phyloP scores from a whole-genome alignment of 2,797 vertebrate species.

The Mallotus villosus region DNA sequence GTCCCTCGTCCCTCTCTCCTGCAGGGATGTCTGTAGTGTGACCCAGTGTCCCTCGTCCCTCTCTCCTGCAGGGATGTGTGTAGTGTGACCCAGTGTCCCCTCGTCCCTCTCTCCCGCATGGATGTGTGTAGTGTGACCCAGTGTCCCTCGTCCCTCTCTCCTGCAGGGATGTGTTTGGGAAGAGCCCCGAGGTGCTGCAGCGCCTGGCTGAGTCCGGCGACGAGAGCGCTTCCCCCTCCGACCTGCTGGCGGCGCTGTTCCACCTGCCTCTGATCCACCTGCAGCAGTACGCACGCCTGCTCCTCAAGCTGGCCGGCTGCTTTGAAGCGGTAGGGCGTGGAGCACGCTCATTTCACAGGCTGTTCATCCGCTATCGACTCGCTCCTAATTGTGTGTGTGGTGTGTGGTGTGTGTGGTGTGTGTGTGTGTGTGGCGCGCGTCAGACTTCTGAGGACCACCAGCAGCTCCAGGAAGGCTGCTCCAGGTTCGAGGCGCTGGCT shows the following conservation, averaged over 20 bases:
- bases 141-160: neutral
- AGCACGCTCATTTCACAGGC: neutral
- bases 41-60: neutral
- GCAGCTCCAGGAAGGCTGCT: conserved; percentile 87
- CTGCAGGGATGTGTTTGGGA: conserved; percentile 87
- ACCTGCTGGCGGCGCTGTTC: conserved; percentile 85
- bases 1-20: neutral
- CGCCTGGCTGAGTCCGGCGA: conserved; percentile 82
- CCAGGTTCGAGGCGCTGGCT: conserved; percentile 84
- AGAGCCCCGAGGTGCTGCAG: conserved; percentile 85
- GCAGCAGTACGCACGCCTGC: conserved; percentile 84
- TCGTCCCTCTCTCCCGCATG: conserved; percentile 54
- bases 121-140: conserved; percentile 68
- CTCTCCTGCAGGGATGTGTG: conserved; percentile 76
- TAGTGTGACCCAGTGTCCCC: too few relatives aligned
- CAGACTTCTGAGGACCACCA: conserved; percentile 88
- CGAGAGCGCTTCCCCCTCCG: conserved; percentile 77
- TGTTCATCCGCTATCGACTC: neutral
- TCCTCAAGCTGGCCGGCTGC: conserved; percentile 92
- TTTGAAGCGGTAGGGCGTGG: conserved; percentile 87
- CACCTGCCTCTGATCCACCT: conserved; percentile 85
- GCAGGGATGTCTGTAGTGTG: conserved; percentile 77
- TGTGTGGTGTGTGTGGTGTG: conserved; percentile 20
- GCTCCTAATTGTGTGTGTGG: neutral
- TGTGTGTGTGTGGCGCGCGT: conserved; percentile 23